Conservation (phyloP, 2,797 vertebrate genomes). For the Falco columbarius region DNA sequence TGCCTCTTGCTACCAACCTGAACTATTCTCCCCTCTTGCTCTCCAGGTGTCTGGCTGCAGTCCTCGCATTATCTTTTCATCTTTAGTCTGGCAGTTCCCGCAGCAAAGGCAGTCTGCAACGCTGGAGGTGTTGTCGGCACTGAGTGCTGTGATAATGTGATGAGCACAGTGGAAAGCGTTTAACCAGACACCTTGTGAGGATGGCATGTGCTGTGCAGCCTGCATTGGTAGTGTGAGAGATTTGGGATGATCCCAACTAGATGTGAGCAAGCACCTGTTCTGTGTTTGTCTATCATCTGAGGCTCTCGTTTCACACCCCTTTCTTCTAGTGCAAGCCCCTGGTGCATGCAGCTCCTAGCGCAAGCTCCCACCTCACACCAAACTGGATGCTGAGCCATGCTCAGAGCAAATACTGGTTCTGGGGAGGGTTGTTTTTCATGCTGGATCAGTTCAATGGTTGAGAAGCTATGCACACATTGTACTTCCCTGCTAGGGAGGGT, state of each 20-base stretch:
- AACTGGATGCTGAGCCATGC: not conserved
- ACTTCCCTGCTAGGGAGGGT: not conserved
- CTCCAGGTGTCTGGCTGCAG: accelerated
- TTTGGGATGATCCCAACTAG: not conserved
- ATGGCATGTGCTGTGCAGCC: accelerated
- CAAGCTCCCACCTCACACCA: not conserved
- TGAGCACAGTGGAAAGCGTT: accelerated
- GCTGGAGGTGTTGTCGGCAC: not conserved
- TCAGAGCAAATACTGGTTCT: not conserved
- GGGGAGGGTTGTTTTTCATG: not conserved
- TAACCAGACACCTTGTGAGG: not conserved
- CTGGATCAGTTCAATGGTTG: not conserved
- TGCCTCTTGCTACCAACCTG: not conserved
- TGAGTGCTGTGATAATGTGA: accelerated
- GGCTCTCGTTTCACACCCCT: not conserved
- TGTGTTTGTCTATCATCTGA: not conserved
- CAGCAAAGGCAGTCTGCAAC: accelerated
- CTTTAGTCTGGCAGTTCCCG: accelerated
- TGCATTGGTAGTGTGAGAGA: not conserved
- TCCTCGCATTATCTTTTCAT: not conserved
- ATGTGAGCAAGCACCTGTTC: not conserved
- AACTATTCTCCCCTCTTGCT: not conserved
- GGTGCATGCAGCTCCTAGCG: accelerated
- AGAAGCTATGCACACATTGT: accelerated
- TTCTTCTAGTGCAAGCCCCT: not conserved